Base-by-base conservation (phyloP, 2,888 invertebrate species). In the Calliopum simillimum region DNA sequence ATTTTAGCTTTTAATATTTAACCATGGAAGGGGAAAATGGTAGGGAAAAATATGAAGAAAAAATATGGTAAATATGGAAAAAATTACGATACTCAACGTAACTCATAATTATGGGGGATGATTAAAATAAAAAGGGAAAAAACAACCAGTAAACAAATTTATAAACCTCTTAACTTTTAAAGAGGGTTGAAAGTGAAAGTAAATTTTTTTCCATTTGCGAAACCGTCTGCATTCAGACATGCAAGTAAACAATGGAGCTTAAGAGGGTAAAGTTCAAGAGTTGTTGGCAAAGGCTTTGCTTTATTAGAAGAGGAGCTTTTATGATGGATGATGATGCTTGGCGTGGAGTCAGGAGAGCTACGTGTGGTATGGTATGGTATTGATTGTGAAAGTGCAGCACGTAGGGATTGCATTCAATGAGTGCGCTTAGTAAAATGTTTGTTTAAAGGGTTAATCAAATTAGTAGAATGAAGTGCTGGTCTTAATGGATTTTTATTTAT, bases 151-250 rank as follows among this genome's bases (percentile, higher is more conserved):
- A 64, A 64, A 53, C 53, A 55, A 33, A 55, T 55, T 66, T 41
- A 47, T 65, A 66, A 66, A 66, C 65, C 65, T 66, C 65, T 66
- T 66, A 56, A 66, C 46, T 56, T 21, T 33, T 55, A 41, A 64
- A 51, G 64, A 53, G 43, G 53, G 64, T 21, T 53, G 64, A 41
- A 19, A 64, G 64, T 51, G 64, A 64, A 64, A 64, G 64, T 64
- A 41, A 2, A 33, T 21, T 33, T 33, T 33, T 33, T 8, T n/a
- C n/a, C n/a, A n/a, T n/a, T n/a, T n/a, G n/a, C n/a, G n/a, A 33
- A 8, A 33, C 2, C 33, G 8, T 33, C 8, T 33, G 33, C 33
- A 33, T 33, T 8, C 33, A 33, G 33, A 33, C 33, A 33, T 43
- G 53, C 41, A 43, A 53, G 21, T 64, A 51, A 53, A 46, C 53